These are phyloP conservation scores for Sympetrum striolatum DNA, from an alignment of 2,888 invertebrate genomes.

Conservation along the genomic window DNA sequence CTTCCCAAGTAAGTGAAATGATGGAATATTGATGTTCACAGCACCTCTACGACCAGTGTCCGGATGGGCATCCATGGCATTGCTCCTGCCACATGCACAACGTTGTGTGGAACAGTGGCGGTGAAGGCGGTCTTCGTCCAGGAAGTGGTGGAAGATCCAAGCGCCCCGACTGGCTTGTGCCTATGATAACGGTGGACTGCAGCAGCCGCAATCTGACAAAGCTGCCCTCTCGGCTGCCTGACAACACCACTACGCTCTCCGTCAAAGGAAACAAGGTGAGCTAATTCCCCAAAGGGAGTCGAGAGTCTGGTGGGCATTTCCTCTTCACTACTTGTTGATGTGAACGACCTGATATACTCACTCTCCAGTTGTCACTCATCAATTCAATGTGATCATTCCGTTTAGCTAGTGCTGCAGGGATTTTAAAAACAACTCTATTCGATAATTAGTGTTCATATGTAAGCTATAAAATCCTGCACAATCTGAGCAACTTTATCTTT, in stretches of 20 bases:
- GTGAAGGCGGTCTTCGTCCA: constrained; percentile 51
- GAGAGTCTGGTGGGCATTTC: too few species aligned
- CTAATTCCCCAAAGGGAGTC: too few species aligned
- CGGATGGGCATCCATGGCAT: constrained; percentile 55
- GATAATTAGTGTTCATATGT: too few species aligned
- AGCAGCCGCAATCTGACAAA: constrained; percentile 64
- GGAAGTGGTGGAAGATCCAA: neutral
- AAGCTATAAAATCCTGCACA: too few species aligned
- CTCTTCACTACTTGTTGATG: too few species aligned
- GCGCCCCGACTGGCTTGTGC: constrained; percentile 59
- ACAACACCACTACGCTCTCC: constrained; percentile 70
- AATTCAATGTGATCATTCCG: too few species aligned
- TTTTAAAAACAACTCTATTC: too few species aligned
- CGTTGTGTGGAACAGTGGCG: constrained; percentile 64
- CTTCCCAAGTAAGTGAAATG: too few species aligned
- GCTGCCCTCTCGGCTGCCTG: constrained; percentile 69
- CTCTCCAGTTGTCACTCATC: too few species aligned
- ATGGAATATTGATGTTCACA: constrained; percentile 52
- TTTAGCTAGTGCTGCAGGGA: too few species aligned
- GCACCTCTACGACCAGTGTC: constrained; percentile 68
- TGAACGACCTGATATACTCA: too few species aligned
- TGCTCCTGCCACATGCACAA: constrained; percentile 72
- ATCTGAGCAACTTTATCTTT: neutral
- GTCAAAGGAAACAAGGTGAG: constrained; percentile 72
- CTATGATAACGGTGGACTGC: constrained; percentile 75